phyloP scores from a whole-genome alignment of 2,888 invertebrate genomes.

The Thysanoteuthis rhombus region DNA sequence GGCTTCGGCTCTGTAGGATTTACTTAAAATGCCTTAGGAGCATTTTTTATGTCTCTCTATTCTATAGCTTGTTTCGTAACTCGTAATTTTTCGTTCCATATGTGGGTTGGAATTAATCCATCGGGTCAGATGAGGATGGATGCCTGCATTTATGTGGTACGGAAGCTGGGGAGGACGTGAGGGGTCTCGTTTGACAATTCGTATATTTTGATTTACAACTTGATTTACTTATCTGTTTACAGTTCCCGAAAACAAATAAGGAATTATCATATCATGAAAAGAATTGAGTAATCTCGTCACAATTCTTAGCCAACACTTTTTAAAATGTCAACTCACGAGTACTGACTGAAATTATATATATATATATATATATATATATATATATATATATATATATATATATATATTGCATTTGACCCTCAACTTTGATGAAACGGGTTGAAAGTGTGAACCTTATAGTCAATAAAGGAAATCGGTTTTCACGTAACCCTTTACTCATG shows the following conservation, averaged over 20 bases:
- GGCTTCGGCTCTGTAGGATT: neutral
- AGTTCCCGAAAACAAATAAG: neutral
- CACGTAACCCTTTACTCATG: no score
- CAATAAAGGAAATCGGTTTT: no score
- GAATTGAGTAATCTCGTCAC: neutral
- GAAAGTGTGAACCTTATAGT: no score
- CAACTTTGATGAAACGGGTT: no score
- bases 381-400: no score
- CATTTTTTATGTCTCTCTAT: neutral
- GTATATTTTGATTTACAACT: neutral
- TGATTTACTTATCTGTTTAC: neutral
- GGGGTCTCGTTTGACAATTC: neutral
- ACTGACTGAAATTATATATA: no score
- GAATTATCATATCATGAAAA: neutral
- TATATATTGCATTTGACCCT: no score
- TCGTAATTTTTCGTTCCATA: neutral
- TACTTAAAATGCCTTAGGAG: neutral
- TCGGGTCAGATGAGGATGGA: neutral
- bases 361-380: no score
- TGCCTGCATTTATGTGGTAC: neutral
- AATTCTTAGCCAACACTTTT: neutral
- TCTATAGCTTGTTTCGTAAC: neutral
- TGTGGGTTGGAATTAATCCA: neutral
- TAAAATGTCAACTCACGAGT: no score
- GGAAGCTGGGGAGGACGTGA: neutral